Conservation (phyloP, 1,140 invertebrate genomes). For the Augochlora pura region DNA sequence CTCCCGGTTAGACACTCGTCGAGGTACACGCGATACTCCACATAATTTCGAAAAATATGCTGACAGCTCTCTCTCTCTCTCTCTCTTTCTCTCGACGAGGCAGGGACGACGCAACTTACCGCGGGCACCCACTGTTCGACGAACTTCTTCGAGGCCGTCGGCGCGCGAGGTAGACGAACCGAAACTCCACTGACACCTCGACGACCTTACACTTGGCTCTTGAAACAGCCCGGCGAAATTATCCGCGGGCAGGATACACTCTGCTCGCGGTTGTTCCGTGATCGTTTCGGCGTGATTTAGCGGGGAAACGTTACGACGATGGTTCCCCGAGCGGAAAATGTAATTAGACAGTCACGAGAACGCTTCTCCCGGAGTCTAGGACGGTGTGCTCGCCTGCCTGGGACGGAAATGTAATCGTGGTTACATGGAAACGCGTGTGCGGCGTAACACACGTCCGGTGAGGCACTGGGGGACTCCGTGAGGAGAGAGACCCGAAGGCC, state of each 20-base stretch:
- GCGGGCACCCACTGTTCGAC: neutral
- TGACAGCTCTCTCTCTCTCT: too few relatives aligned
- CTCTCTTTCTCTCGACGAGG: too few relatives aligned
- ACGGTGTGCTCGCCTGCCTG: neutral
- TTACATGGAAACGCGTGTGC: conserved; percentile 65
- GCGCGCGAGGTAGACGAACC: neutral
- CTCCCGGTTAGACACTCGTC: neutral
- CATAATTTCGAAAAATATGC: neutral
- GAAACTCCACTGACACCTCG: neutral
- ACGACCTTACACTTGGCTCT: neutral
- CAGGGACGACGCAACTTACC: too few relatives aligned
- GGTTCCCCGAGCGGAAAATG: neutral
- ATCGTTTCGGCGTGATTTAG: neutral
- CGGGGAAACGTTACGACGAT: neutral
- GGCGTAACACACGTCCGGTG: conserved; percentile 75
- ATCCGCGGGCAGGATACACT: neutral
- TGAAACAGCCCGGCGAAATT: neutral
- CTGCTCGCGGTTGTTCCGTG: neutral
- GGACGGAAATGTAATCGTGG: conserved; percentile 44
- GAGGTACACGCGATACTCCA: neutral
- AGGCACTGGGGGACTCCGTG: conserved; percentile 71
- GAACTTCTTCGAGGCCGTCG: neutral
- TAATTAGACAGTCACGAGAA: too few relatives aligned
- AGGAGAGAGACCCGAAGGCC: conserved; percentile 64
- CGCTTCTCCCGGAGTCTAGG: neutral